Evolutionary conservation across 2,797 vertebrate genomes (phyloP), one percentile per base, ranked within the genome.

Genomic region (Geotria australis): DNA sequence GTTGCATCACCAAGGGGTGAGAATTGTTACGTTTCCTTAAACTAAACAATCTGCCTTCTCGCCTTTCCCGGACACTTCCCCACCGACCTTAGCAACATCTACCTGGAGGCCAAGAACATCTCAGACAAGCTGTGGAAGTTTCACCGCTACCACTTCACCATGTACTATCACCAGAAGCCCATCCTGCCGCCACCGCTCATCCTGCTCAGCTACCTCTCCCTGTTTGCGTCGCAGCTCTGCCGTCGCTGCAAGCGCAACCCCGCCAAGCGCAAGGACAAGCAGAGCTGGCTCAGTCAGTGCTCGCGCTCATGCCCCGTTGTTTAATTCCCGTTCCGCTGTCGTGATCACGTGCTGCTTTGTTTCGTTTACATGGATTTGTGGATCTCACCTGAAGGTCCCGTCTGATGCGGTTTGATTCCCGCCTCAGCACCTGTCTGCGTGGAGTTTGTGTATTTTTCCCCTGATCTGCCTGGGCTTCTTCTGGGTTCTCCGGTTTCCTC

Each of bases 81-180:
- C 24, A 5, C 24, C 24, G 38, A 38, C 46, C 53, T 47, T 70
- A 98, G 91, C 68, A 85, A 94, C 58, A 76, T 98, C 62, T 98
- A 94, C 66, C 69, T 76, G 61, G 78, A 82, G 57, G 77, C 94
- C 77, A 83, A 81, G 62, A 76, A 77, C 48, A 79, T 75, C 46
- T 89, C 91, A 0, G 80, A 83, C 63, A 80, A 82, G 56, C 71
- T 98, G 59, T 98, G 91, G 91, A 85, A 79, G 64, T 98, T 86
- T 64, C 86, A 96, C 61, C 85, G 89, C 9, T 95, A 96, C 57
- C 81, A 80, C 57, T 91, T 89, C 69, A 88, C 93, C 64, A 93
- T 88, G 82, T 85, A 79, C 46, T 96, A 91, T 65, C 79, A 77
- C 38, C 76, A 83, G 61, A 82, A 83, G 64, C 85, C 85, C 0